Evolutionary conservation across 2,797 vertebrate species (phyloP).

Genomic region (Darevskia nairensis): DNA sequence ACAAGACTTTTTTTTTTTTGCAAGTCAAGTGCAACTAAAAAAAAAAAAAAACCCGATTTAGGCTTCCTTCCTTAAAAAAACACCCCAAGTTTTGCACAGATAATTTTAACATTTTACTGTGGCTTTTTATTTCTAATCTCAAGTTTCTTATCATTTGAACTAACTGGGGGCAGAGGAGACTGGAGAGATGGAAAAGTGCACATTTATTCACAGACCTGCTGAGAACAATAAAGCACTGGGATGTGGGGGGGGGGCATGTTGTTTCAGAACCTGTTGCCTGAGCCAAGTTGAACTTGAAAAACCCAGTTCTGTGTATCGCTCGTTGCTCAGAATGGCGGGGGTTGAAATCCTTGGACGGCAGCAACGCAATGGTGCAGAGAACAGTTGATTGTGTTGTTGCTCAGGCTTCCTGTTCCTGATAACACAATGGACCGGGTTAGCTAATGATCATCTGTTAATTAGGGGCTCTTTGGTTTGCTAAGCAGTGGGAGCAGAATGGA

Average conservation of each 20-base stretch:
- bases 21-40: background rate
- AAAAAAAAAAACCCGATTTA: background rate
- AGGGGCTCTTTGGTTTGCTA: background rate
- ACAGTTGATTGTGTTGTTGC: background rate
- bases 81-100: background rate
- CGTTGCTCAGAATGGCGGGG: rapidly evolving
- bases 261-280: background rate
- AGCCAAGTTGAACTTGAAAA: background rate
- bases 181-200: rapidly evolving
- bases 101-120: too few relatives aligned
- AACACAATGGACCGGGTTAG: background rate
- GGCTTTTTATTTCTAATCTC: background rate
- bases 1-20: rapidly evolving
- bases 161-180: rapidly evolving
- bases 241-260: too few relatives aligned
- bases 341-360: background rate
- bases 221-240: background rate
- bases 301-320: background rate
- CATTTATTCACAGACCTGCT: background rate
- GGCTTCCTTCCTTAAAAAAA: background rate
- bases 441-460: rapidly evolving
- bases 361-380: rapidly evolving
- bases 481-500: background rate
- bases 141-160: background rate
- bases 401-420: background rate